phyloP scores from a whole-genome alignment of 2,797 vertebrate species.

The Smutsia temminckii region DNA sequence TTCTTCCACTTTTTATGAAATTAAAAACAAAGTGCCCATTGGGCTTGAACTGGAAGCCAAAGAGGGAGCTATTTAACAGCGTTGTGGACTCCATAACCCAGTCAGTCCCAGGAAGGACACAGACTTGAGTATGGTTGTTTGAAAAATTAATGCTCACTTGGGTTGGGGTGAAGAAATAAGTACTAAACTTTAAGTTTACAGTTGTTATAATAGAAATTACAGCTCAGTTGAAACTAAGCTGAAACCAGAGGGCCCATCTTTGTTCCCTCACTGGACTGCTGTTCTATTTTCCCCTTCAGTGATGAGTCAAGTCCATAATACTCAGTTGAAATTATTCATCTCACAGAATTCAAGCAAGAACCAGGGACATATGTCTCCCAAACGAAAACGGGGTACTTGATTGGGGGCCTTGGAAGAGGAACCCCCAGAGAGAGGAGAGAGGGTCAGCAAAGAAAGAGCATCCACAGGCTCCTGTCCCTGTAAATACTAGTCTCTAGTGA shows the following conservation, averaged over 20 bases:
- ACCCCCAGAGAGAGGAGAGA: not conserved
- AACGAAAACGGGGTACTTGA: not conserved
- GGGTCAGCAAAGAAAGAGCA: not conserved
- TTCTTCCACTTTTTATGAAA: not conserved
- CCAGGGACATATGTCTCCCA: not conserved
- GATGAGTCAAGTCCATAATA: not conserved
- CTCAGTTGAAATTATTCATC: not conserved
- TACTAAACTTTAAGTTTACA: not conserved
- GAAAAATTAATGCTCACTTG: not conserved
- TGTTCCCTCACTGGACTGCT: not conserved
- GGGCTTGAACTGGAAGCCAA: not conserved
- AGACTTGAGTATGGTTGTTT: not conserved
- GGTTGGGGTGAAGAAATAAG: not conserved
- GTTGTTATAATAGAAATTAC: not conserved
- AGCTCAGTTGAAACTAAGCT: not conserved
- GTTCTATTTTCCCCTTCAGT: not conserved
- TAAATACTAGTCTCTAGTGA: not conserved
- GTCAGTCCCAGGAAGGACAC: not conserved
- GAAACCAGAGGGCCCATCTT: not conserved
- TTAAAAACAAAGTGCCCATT: not conserved
- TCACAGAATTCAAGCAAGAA: conserved; percentile 4
- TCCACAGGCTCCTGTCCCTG: not conserved
- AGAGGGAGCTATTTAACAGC: not conserved
- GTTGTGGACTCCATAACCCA: not conserved
- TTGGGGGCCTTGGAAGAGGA: not conserved